Evolutionary conservation across 1,140 invertebrate genomes (phyloP), one percentile per base, ranked within the genome.

Genomic region (Dinoponera quadriceps): DNA sequence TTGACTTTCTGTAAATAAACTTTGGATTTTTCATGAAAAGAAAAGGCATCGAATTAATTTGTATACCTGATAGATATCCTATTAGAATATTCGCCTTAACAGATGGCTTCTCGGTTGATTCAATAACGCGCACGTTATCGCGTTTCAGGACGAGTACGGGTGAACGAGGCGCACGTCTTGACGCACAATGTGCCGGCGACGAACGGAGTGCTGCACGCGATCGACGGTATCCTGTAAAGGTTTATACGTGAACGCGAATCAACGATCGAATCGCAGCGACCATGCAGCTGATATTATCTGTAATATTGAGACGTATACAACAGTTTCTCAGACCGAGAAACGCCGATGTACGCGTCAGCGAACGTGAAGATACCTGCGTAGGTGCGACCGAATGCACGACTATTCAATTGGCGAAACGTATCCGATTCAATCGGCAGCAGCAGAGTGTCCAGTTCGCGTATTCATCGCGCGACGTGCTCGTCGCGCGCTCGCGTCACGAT

Each of bases 201-300:
- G 63, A 98, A 98, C 93, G 98, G 98, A 82, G 97, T 98, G 49
- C 96, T 98, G 73, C 98, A 98, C 91, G 97, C 97, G 22, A 95
- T 98, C 66, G 97, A 98, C 90, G 95, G 96, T 57, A 94, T 97
- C 7, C 93, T 97, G 66, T 97, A 95, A 95, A 65, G 51, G 44
- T 33, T 33, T 20, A 18, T 48, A 57, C n/a, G 57, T 78, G 27
- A 18, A 55, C 38, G 22, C 13, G 38, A 78, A 57, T 69, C 55
- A 13, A 78, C 13, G 16, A 78, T 69, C 3, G 38, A 69, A 27
- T n/a, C 27, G 63, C 22, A 78, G 18, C 25, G 38, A 69, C 44
- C 65, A 69, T 18, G n/a, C 44, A 77, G 22, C 48, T 80, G 33
- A 80, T 71, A 69, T 78, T 13, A 66, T 48, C 69, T 9, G 14